A percentile compares a stretch with the other conserved stretches of the same genome.
Evolutionary conservation across 2,888 invertebrate genomes (phyloP).

Genomic region (Melanchra persicariae): DNA sequence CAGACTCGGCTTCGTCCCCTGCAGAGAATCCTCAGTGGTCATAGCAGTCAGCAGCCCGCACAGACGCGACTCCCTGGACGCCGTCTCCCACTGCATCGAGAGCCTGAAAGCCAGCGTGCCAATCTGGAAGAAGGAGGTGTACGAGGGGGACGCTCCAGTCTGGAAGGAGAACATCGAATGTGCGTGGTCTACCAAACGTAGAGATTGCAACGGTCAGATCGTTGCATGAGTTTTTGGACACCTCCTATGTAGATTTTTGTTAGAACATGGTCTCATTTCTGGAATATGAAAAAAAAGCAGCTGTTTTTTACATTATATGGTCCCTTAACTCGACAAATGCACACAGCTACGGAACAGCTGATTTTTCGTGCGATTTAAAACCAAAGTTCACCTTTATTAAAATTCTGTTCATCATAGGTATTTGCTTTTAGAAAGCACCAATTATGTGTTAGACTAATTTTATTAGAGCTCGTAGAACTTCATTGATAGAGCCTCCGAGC

Average conservation of each 20-base stretch:
- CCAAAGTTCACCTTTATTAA: no score
- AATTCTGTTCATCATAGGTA: no score
- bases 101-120: slow-evolving; percentile 96
- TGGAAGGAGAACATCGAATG: slow-evolving; percentile 97
- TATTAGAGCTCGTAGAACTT: no score
- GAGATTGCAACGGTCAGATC: slow-evolving; percentile 68
- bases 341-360: neutral
- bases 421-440: no score
- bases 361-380: neutral
- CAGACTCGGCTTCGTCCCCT: slow-evolving; percentile 95
- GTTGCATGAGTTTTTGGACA: slow-evolving; percentile 55
- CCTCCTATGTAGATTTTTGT: neutral
- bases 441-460: no score
- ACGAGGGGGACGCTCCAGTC: slow-evolving; percentile 90
- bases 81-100: slow-evolving; percentile 96
- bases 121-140: slow-evolving; percentile 99
- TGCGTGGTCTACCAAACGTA: slow-evolving; percentile 92
- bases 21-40: slow-evolving; percentile 96
- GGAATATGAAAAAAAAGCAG: neutral
- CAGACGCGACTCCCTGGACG: slow-evolving; percentile 95
- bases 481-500: no score
- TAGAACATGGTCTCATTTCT: neutral
- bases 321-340: no score
- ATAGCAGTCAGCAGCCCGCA: slow-evolving; percentile 98
- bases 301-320: no score